Conservation (phyloP, 37 sponge, comb jelly and placozoan species). For the Halisarca cf. caerulea region DNA sequence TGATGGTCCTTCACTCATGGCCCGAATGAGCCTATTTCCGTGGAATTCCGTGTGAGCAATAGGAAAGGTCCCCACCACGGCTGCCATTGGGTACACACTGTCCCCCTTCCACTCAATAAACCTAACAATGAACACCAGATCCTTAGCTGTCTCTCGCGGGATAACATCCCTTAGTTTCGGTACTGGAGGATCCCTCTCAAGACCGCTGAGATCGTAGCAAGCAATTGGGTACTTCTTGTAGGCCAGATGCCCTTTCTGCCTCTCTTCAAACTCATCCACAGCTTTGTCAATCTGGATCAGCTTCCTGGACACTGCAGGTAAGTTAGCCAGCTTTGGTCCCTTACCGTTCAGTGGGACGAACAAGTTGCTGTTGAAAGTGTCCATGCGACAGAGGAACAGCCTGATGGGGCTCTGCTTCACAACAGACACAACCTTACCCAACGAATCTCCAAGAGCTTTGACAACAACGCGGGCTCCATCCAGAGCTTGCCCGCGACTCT, state of each 20-base stretch:
- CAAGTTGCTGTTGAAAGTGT: slow-evolving; percentile 28
- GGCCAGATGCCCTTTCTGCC: not conserved
- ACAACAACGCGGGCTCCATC: slow-evolving; percentile 61
- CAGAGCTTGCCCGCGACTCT: slow-evolving; percentile 59
- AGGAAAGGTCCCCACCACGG: slow-evolving; percentile 47
- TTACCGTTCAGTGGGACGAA: slow-evolving; percentile 66
- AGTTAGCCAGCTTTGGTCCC: slow-evolving; percentile 54
- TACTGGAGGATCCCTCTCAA: not conserved
- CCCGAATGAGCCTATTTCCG: slow-evolving; percentile 34
- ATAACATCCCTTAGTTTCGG: slow-evolving; percentile 65
- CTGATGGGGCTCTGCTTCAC: not conserved
- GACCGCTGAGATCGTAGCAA: slow-evolving; percentile 4
- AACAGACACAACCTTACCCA: slow-evolving; percentile 19
- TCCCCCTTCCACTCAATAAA: slow-evolving; percentile 42
- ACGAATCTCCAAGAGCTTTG: not conserved
- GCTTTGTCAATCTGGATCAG: slow-evolving; percentile 14
- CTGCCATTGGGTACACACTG: slow-evolving; percentile 47
- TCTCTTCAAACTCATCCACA: not conserved
- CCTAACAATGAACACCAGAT: slow-evolving; percentile 53
- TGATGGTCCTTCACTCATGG: not conserved
- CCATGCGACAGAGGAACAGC: slow-evolving; percentile 51
- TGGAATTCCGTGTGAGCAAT: slow-evolving; percentile 29
- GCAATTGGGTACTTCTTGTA: slow-evolving; percentile 15
- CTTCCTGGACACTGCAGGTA: slow-evolving; percentile 56
- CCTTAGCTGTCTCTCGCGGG: slow-evolving; percentile 47